Evolutionary conservation across 2,113 vertebrate species (phyloP), one percentile per base, ranked within the genome.

Genomic region (Chaetura pelagica): DNA sequence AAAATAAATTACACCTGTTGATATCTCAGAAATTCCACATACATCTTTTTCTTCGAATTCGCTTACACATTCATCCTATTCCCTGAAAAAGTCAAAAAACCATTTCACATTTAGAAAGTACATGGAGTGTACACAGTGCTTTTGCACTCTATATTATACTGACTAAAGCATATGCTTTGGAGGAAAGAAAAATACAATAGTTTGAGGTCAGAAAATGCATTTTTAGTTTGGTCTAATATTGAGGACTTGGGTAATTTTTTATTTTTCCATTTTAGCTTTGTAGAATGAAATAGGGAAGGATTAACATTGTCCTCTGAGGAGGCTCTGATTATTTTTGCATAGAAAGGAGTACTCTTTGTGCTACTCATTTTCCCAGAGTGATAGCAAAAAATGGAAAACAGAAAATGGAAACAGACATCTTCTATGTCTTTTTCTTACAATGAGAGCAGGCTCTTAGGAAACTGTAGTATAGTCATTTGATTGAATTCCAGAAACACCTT

Each of bases 1-100:
- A 87, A 69, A 51, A 58, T 42, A 38, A n/a, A 63, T 74, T 84
- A 75, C 61, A 88, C 12, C 21, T 87, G 51, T 81, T 78, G 52
- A 48, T 89, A 67, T 44, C 81, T 92, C 30, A 92, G 61, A 81
- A 67, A 89, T 87, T 78, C 61, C 67, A 49, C 49, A 20, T 15
- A 61, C 7, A 62, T 34, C 24, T 92, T 75, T 55, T 89, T 54
- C 35, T 91, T n/a, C 68, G n/a, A 89, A 89, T 75, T 94, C 66
- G 62, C 46, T 91, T 91, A 34, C 58, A 62, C 71, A 34, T 72
- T 91, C 74, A 87, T 94, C 55, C 74, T 79, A 5, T 73, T n/a
- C 24, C 32, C 62, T 73, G 75, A 72, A 93, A 92, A 90, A 89
- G 44, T 73, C 74, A 94, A 87, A 94, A 46, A 90, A 35, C 29